Evolutionary conservation across 2,888 invertebrate genomes (phyloP), one percentile per base, ranked within the genome.

Genomic region (Vanessa cardui): DNA sequence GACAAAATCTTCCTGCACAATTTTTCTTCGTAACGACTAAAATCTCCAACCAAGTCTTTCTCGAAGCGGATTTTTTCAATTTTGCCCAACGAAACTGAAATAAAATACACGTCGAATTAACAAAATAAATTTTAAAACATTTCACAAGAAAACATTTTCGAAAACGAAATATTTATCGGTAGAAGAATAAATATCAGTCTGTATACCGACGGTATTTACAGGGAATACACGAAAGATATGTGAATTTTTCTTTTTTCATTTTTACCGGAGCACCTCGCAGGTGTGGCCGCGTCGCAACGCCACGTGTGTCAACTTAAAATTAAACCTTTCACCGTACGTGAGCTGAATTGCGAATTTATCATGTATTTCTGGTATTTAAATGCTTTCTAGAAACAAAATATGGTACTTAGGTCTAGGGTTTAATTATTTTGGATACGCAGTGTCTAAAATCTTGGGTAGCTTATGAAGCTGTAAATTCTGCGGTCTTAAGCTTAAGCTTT

Each of bases 301-400:
- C 62, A 39, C 61, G 64, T 62, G 61, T 62, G 64, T 58, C 64
- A 64, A 46, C 56, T 58, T 45, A 61, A 70, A 70, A 67, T 64
- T 49, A 58, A 70, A 70, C 64, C 56, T 70, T 61, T 44, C 50
- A 33, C 45, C 50, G 45, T 26, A 64, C 61, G 64, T 68, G 66
- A 33, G 21, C 52, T 21, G 33, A 50, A 50, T 16, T 50, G 50
- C 20, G 20, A 50, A 50, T 21, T 15, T 6, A 21, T 21, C 6
- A 50, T 6, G 50, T 21, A 50, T 50, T 50, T 50, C 26, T 50
- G 50, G 1, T 21, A 21, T 50, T 21, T 21, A 20, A 50, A 50
- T 21, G 39, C 12, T 39, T 3, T 39, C 39, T 39, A 12, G 39
- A 39, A 39, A 39, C 0, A 12, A 12, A 39, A 39, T 39, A 39